Conservation (phyloP, 1,140 invertebrate species). For the Drosophila simulans region DNA sequence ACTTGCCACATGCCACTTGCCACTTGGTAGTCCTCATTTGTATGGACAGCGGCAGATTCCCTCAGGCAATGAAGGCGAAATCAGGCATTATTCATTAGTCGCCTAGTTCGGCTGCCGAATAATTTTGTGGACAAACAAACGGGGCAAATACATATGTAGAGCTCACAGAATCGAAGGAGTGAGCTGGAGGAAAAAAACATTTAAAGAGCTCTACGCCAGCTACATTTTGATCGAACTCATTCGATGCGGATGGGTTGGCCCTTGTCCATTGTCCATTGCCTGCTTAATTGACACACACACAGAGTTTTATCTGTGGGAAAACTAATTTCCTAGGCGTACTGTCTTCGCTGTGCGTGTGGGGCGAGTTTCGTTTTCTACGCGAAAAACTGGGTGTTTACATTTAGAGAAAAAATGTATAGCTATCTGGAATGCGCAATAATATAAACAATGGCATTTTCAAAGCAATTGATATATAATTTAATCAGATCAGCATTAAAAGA, state of each 20-base stretch:
- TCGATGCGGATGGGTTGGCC: constrained; percentile 47
- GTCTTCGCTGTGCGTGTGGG: constrained; percentile 32
- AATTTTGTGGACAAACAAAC: constrained; percentile 63
- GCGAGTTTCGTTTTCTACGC: constrained; percentile 1
- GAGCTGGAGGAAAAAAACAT: constrained; percentile 39
- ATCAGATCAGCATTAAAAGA: too few species aligned
- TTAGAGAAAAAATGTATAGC: background rate
- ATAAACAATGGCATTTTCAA: background rate
- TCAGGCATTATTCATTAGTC: constrained; percentile 79
- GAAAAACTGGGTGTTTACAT: constrained; percentile 5
- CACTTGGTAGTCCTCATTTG: constrained; percentile 44
- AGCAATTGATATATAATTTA: too few species aligned
- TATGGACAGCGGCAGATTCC: constrained; percentile 50
- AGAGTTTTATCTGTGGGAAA: constrained; percentile 79
- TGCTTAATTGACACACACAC: constrained; percentile 75
- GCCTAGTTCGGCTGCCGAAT: constrained; percentile 55
- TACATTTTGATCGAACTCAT: constrained; percentile 77
- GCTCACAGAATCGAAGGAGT: constrained; percentile 9
- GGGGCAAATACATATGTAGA: constrained; percentile 10
- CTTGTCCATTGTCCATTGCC: constrained; percentile 41
- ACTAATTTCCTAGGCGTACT: constrained; percentile 74
- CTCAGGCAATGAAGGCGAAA: constrained; percentile 57
- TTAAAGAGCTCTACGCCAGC: constrained; percentile 66
- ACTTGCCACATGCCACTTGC: background rate
- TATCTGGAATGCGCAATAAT: background rate